Evolutionary conservation across 1,140 invertebrate genomes (phyloP).

Genomic region (Littorina saxatilis): DNA sequence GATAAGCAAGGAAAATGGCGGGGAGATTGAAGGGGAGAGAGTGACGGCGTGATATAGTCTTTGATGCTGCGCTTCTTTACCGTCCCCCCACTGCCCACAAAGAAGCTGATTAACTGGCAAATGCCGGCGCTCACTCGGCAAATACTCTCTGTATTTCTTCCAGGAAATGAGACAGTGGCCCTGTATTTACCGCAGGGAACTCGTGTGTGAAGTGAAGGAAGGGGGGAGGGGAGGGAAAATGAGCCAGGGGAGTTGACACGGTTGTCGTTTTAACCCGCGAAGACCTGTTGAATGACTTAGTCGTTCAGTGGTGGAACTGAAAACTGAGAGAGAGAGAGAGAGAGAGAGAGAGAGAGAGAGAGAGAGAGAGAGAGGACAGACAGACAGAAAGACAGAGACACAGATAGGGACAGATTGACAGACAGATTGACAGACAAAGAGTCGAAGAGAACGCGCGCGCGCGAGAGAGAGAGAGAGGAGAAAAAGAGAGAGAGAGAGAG

Average conservation of each 20-base stretch:
- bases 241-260: background rate
- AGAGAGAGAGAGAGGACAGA: background rate
- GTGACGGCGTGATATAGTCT: constrained; percentile 13
- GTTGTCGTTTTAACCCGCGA: background rate
- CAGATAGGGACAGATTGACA: too few relatives aligned
- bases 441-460: too few relatives aligned
- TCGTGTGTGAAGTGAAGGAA: too few relatives aligned
- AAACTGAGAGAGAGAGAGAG: background rate
- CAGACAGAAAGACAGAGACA: background rate
- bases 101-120: constrained; percentile 22
- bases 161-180: background rate
- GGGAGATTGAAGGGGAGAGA: background rate
- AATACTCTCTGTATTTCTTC: background rate
- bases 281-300: too few relatives aligned
- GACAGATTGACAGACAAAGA: too few relatives aligned
- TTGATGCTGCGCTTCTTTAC: background rate
- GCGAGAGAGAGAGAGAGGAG: too few relatives aligned
- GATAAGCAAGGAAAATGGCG: background rate
- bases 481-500: too few relatives aligned
- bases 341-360: background rate
- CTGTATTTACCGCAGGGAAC: too few relatives aligned
- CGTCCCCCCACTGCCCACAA: background rate
- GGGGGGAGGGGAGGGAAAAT: background rate
- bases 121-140: constrained; percentile 17
- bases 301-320: background rate